Evolutionary conservation across 2,888 invertebrate genomes (phyloP), one percentile per base, ranked within the genome.

Genomic region (Brassicogethes aeneus): DNA sequence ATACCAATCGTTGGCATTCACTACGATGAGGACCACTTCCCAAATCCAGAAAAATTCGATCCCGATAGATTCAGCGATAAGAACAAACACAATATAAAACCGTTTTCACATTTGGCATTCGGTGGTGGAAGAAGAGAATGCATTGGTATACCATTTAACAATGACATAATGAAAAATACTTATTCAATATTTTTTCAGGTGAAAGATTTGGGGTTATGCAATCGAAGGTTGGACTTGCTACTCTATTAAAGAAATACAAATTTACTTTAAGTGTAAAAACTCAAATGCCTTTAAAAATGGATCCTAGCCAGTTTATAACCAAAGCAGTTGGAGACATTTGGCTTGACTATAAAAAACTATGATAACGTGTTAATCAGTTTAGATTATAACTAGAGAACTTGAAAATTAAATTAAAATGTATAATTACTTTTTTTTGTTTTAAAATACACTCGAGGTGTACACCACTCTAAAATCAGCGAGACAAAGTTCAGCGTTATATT

Each of bases 301-400:
- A 52, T 17, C 40, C 37, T 2, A 41, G 23, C 3, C 40, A 32
- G 13, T 46, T 53, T 16, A 35, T 56, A 5, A 15, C 48, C 13
- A 15, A 44, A 7, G 48, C 46, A 3, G 37, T 48, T 23, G 52
- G 47, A n/a, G 56, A 50, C 7, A 45, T 57, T 16, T 59, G 52
- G 53, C 17, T 60, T n/a, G 41, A 55, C 34, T 31, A 51, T 17
- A 34, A 44, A 35, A 40, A 77, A 71, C 50, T 68, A 63, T 14
- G n/a, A n/a, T n/a, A n/a, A n/a, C n/a, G n/a, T n/a, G n/a, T n/a
- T n/a, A n/a, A n/a, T n/a, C n/a, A n/a, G n/a, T n/a, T n/a, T n/a
- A n/a, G n/a, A n/a, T n/a, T n/a, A n/a, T n/a, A n/a, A n/a, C n/a
- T n/a, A n/a, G n/a, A n/a, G n/a, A n/a, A n/a, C n/a, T n/a, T n/a